A percentile compares a stretch with the other conserved stretches of the same genome.
Evolutionary conservation across 1,140 invertebrate species (phyloP).

Genomic region (Sycophaga agraensis): DNA sequence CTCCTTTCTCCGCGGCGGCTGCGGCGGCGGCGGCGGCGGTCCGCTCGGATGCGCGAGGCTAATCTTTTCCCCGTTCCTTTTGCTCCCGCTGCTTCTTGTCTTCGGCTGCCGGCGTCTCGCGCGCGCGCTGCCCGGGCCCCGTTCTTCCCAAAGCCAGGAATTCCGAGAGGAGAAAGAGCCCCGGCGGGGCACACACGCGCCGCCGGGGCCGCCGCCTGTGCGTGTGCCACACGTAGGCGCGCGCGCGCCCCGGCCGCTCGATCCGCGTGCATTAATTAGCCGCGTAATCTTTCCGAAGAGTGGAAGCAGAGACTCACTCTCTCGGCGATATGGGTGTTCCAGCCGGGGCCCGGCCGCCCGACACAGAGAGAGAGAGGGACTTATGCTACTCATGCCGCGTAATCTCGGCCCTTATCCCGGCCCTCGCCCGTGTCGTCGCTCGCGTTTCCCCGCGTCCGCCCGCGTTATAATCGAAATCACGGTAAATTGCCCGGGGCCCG

Average conservation of each 20-base stretch:
- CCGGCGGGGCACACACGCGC: too few species aligned
- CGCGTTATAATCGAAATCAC: slow-evolving; percentile 23
- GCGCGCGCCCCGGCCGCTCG: slow-evolving; percentile 19
- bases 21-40: too few species aligned
- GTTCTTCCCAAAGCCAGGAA: slow-evolving; percentile 24
- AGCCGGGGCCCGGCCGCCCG: slow-evolving; percentile 27
- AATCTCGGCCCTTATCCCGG: slow-evolving; percentile 33
- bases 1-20: slow-evolving; percentile 11
- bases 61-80: slow-evolving; percentile 30
- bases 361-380: slow-evolving; percentile 29
- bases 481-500: slow-evolving; percentile 6
- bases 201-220: too few species aligned
- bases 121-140: slow-evolving; percentile 9
- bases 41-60: slow-evolving; percentile 15
- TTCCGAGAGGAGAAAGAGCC: slow-evolving; percentile 13
- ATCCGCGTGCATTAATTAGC: slow-evolving; percentile 39
- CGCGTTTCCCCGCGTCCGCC: not conserved
- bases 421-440: not conserved
- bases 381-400: slow-evolving; percentile 46
- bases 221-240: too few species aligned
- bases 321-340: slow-evolving; percentile 47
- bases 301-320: slow-evolving; percentile 21
- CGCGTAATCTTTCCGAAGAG: slow-evolving; percentile 33
- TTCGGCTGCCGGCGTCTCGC: too few species aligned
- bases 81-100: slow-evolving; percentile 36